phyloP scores from a whole-genome alignment of 2,888 invertebrate species.

The Gibbula magus region DNA sequence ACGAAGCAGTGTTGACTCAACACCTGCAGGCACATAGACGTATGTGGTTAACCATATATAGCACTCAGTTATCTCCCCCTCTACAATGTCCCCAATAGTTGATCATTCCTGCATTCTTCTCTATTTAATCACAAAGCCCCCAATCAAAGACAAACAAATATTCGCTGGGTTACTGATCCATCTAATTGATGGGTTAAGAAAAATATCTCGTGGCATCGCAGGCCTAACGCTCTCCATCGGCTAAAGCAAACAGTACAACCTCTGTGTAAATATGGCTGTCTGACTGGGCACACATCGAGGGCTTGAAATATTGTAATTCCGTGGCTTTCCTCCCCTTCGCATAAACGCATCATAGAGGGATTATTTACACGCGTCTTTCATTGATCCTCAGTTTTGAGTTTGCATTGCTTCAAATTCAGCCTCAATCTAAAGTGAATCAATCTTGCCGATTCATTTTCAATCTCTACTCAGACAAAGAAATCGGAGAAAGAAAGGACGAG shows the following conservation, averaged over 20 bases:
- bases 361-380: constrained; percentile 3
- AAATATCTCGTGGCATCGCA: constrained; percentile 1
- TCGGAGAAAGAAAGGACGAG: constrained; percentile 19
- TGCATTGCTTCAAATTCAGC: not conserved
- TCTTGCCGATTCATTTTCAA: constrained; percentile 22
- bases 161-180: constrained; percentile 15
- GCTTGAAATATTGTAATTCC: constrained; percentile 25
- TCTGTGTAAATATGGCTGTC: constrained; percentile 9
- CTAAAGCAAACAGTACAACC: not conserved
- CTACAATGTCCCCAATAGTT: not conserved
- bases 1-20: too few relatives aligned
- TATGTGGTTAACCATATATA: not conserved
- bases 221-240: not conserved
- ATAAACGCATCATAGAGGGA: constrained; percentile 12
- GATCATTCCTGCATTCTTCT: constrained; percentile 15
- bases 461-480: constrained; percentile 25
- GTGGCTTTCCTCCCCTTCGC: constrained; percentile 2
- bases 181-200: constrained; percentile 21
- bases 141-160: constrained; percentile 27
- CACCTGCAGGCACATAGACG: too few relatives aligned
- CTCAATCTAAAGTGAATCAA: constrained; percentile 22
- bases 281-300: not conserved
- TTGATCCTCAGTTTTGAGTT: constrained; percentile 19
- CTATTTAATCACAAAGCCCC: constrained; percentile 18
- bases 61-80: not conserved